Evolutionary conservation across 2,113 vertebrate genomes (phyloP).

Genomic region (Xenopus borealis): DNA sequence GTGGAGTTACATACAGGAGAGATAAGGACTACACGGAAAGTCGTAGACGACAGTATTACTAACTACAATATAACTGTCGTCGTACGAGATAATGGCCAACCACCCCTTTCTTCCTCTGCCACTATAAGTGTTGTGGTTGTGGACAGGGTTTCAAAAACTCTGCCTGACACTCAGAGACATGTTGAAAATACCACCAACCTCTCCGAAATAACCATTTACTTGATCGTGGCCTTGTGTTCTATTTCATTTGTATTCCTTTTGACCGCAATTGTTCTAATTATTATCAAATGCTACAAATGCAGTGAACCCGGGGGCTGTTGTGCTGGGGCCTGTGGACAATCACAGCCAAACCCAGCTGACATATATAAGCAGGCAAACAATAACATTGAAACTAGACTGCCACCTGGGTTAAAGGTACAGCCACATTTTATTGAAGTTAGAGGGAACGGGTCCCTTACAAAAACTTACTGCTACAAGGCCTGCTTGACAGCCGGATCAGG

Average conservation of each 20-base stretch:
- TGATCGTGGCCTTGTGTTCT: slow-evolving; percentile 89
- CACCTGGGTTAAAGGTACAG: slow-evolving; percentile 86
- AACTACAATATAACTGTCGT: slow-evolving; percentile 79
- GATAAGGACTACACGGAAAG: slow-evolving; percentile 86
- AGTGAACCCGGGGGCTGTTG: slow-evolving; percentile 80
- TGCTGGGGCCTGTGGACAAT: slow-evolving; percentile 78
- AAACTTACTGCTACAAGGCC: slow-evolving; percentile 97
- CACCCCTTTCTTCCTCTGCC: slow-evolving; percentile 80
- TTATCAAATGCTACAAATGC: slow-evolving; percentile 88
- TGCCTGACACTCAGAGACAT: slow-evolving; percentile 82
- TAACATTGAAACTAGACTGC: slow-evolving; percentile 75
- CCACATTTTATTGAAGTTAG: slow-evolving; percentile 94
- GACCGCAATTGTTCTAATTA: slow-evolving; percentile 81
- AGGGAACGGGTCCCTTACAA: slow-evolving; percentile 91
- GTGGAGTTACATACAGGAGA: slow-evolving; percentile 90
- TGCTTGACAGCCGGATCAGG: slow-evolving; percentile 90
- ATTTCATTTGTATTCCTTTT: slow-evolving; percentile 92
- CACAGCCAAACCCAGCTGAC: slow-evolving; percentile 74
- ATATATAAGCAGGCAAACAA: slow-evolving; percentile 80
- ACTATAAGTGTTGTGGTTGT: slow-evolving; percentile 79
- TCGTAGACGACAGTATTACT: slow-evolving; percentile 80
- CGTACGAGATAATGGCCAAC: slow-evolving; percentile 83
- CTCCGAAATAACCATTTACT: slow-evolving; percentile 88
- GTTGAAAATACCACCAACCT: slow-evolving; percentile 75
- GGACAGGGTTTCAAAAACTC: slow-evolving; percentile 82